phyloP scores from a whole-genome alignment of 2,797 vertebrate genomes.

The Centropyge bicolor region DNA sequence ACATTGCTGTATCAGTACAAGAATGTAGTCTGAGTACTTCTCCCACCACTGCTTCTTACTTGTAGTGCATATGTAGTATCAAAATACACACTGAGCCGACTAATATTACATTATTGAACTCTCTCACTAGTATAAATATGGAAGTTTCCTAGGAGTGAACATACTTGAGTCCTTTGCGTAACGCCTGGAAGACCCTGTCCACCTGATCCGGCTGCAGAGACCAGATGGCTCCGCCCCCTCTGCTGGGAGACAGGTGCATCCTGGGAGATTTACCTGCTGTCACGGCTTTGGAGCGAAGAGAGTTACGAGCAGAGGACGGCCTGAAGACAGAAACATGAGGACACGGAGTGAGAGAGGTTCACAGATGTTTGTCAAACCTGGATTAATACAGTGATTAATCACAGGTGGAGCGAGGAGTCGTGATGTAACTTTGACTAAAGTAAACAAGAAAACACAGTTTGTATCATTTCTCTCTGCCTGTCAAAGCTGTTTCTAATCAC shows the following conservation, averaged over 20 bases:
- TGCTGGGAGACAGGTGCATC: conserved; percentile 83
- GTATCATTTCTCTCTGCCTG: no score
- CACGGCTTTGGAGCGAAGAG: conserved; percentile 86
- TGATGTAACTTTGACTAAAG: no score
- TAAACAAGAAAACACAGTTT: no score
- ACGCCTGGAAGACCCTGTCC: conserved; percentile 91
- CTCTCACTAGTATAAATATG: not conserved
- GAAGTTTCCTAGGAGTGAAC: not conserved
- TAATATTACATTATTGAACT: not conserved
- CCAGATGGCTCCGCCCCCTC: conserved; percentile 70
- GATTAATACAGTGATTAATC: not conserved
- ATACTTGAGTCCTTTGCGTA: conserved; percentile 93
- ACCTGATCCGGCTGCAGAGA: conserved; percentile 90
- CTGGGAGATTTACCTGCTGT: conserved; percentile 83
- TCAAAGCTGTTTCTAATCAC: no score
- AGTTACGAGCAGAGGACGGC: conserved; percentile 85
- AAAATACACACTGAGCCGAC: not conserved
- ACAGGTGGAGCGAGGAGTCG: not conserved
- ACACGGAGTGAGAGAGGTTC: not conserved
- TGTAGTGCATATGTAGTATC: not conserved
- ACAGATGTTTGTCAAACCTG: not conserved
- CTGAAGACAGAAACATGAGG: conserved; percentile 70
- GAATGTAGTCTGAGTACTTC: no score
- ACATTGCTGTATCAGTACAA: no score
- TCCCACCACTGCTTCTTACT: not conserved